Percentiles rank a stretch among this genome's conserved stretches.
Evolutionary conservation across 2,797 vertebrate genomes (phyloP).

Genomic region (Phrynocephalus vlangalii): DNA sequence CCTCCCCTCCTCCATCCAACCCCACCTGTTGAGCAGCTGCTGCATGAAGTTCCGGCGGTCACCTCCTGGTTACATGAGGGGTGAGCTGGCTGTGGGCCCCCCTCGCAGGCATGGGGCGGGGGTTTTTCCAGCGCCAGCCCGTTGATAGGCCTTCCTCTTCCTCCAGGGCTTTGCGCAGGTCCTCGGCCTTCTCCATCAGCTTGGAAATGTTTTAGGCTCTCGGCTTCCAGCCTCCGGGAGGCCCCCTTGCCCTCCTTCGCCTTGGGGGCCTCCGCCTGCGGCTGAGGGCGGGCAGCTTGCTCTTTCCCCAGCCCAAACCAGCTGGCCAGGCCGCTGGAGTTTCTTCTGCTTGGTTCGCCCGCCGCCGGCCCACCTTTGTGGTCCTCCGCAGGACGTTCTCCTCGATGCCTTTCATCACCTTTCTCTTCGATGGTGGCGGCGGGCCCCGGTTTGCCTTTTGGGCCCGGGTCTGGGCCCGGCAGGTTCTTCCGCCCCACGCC

Average conservation of each 20-base stretch:
- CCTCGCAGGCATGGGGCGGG: constrained; percentile 68
- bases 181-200: constrained; percentile 96
- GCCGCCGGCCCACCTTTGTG: constrained; percentile 82
- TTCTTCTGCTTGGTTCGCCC: constrained; percentile 88
- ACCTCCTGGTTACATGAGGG: constrained; percentile 89
- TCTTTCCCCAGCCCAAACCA: constrained; percentile 96
- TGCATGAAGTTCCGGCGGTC: constrained; percentile 96
- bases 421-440: constrained; percentile 95
- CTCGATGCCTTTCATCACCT: constrained; percentile 98
- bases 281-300: constrained; percentile 92
- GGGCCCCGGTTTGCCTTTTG: constrained; percentile 48
- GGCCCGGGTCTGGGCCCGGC: constrained; percentile 47
- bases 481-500: constrained; percentile 80
- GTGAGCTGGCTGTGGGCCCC: constrained; percentile 87
- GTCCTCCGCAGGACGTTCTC: constrained; percentile 92
- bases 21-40: constrained; percentile 94
- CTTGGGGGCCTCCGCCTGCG: constrained; percentile 86
- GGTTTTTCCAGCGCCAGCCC: constrained; percentile 84
- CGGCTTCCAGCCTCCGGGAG: constrained; percentile 86
- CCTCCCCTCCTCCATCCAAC: neutral
- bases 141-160: constrained; percentile 93
- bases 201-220: constrained; percentile 96
- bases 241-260: constrained; percentile 86
- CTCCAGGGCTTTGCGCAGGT: constrained; percentile 91
- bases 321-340: constrained; percentile 91